Evolutionary conservation across 2,113 vertebrate species (phyloP).

Genomic region (Ailuropoda melanoleuca): DNA sequence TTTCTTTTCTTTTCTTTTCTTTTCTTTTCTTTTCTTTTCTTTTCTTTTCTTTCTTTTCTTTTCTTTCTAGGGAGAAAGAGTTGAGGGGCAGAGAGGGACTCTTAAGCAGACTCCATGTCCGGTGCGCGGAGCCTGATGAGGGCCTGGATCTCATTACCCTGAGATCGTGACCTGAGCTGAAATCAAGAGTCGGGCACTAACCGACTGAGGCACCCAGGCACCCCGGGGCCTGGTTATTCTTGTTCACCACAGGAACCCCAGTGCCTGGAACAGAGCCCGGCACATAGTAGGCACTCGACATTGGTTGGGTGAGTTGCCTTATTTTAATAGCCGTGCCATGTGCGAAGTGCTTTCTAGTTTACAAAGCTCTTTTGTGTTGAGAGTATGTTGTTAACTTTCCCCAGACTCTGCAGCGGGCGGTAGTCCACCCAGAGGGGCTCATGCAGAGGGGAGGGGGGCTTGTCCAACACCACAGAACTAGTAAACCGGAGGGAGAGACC

Average conservation of each 20-base stretch:
- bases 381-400: neutral
- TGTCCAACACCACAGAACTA: neutral
- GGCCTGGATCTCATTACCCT: neutral
- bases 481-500: neutral
- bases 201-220: neutral
- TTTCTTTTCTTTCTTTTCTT: neutral
- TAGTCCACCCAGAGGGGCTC: neutral
- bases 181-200: neutral
- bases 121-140: neutral
- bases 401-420: neutral
- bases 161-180: neutral
- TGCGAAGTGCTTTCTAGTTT: neutral
- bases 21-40: too few species aligned
- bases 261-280: neutral
- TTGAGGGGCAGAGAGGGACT: neutral
- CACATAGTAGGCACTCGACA: neutral
- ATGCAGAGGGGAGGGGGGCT: neutral
- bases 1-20: too few species aligned
- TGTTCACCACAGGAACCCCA: neutral
- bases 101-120: neutral
- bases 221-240: too few species aligned
- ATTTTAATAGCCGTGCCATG: neutral
- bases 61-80: neutral
- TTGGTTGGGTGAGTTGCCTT: neutral
- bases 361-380: neutral